A percentile compares a stretch with the other conserved stretches of the same genome.
phyloP scores from a whole-genome alignment of 2,113 vertebrate genomes.

The Malurus melanocephalus region DNA sequence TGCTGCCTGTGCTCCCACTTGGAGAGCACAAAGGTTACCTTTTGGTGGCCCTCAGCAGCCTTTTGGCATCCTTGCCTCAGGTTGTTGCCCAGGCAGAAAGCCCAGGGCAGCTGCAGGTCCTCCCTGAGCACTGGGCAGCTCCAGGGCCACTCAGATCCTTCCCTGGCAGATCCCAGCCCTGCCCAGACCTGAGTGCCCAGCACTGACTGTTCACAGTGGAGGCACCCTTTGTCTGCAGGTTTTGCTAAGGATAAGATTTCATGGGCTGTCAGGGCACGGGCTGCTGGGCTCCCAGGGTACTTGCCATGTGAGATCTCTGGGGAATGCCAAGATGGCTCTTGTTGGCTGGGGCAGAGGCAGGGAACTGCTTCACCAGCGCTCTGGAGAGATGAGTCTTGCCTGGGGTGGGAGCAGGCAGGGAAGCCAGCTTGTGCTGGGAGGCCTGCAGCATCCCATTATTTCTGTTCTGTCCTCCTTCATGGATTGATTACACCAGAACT shows the following conservation, averaged over 20 bases:
- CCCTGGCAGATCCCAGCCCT: background rate
- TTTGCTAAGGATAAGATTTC: background rate
- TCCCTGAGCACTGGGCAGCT: background rate
- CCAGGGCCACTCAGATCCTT: background rate
- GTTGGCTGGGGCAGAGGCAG: background rate
- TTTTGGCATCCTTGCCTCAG: background rate
- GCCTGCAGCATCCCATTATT: background rate
- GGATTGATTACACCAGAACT: background rate
- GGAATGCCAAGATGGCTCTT: background rate
- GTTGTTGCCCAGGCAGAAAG: background rate
- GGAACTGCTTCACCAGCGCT: background rate
- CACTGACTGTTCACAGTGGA: background rate
- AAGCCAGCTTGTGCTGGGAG: background rate
- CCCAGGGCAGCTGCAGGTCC: background rate
- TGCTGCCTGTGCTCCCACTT: background rate
- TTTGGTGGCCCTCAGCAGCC: background rate
- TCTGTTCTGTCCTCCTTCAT: background rate
- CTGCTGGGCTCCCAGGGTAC: background rate
- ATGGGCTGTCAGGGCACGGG: background rate
- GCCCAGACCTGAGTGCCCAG: background rate
- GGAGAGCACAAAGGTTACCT: background rate
- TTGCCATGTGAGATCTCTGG: background rate
- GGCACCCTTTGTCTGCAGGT: background rate
- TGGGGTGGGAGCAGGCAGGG: background rate
- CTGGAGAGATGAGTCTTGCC: background rate